Percentiles rank a stretch among this genome's conserved stretches.
Conservation (phyloP, 2,797 vertebrate genomes). For the Pteropus rufus region DNA sequence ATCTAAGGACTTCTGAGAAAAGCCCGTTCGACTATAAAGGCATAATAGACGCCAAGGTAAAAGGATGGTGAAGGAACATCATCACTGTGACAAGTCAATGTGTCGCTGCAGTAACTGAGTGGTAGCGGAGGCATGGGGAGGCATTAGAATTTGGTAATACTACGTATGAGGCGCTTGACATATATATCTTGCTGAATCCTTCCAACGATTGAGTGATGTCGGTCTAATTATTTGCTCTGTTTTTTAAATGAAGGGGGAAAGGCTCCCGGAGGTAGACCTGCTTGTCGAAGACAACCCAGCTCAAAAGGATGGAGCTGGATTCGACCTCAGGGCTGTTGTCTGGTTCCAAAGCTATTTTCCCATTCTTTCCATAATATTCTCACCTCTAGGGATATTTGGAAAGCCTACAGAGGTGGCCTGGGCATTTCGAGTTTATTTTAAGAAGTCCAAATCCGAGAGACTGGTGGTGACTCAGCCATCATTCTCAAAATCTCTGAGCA, state of each 20-base stretch:
- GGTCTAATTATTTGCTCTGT: background rate
- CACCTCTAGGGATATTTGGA: background rate
- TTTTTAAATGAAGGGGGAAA: slow-evolving; percentile 9
- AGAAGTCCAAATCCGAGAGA: slow-evolving; percentile 3
- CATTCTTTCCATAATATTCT: slow-evolving; percentile 38
- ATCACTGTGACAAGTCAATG: background rate
- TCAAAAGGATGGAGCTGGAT: slow-evolving; percentile 25
- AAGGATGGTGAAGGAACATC: background rate
- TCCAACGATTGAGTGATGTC: background rate
- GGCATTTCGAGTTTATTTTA: background rate
- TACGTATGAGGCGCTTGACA: background rate
- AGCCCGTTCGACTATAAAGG: background rate
- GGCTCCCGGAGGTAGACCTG: background rate
- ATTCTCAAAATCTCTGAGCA: background rate
- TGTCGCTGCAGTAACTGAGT: background rate
- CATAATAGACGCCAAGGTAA: background rate
- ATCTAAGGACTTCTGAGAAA: background rate
- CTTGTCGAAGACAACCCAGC: background rate
- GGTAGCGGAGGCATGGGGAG: background rate
- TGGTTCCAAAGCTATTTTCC: slow-evolving; percentile 29
- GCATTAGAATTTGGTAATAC: background rate
- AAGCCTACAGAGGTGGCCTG: background rate
- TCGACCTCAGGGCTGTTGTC: background rate
- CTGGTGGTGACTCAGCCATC: background rate
- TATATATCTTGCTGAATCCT: background rate